Evolutionary conservation across 2,888 invertebrate species (phyloP).

Genomic region (Cylindroiulus punctatus): DNA sequence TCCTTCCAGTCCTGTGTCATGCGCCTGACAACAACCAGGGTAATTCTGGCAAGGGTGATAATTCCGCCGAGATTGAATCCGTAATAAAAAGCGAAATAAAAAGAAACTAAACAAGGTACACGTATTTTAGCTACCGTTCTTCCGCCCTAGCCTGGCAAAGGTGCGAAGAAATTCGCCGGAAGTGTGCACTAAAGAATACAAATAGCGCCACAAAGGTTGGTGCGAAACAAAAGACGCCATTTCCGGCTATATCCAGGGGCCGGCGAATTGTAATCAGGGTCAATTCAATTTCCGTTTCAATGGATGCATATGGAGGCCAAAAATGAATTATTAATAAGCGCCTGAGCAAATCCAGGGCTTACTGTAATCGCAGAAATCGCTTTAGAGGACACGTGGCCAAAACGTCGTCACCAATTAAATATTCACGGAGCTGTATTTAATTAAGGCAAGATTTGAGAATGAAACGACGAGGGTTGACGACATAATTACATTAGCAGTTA

Average conservation of each 20-base stretch:
- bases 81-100: background rate
- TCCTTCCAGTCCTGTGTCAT: no score
- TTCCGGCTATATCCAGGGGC: background rate
- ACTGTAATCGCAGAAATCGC: background rate
- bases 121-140: background rate
- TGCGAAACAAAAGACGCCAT: background rate
- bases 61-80: background rate
- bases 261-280: background rate
- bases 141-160: background rate
- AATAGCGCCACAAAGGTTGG: background rate
- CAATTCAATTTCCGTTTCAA: background rate
- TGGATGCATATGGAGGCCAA: background rate
- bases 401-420: background rate
- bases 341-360: background rate
- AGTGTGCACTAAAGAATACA: slow-evolving; percentile 12
- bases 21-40: no score
- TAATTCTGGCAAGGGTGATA: no score
- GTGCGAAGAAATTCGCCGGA: background rate
- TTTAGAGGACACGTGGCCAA: background rate
- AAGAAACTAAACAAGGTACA: background rate
- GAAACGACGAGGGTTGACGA: background rate
- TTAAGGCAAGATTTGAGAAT: background rate
- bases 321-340: background rate
- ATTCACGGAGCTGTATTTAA: slow-evolving; percentile 13
- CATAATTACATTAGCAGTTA: slow-evolving; percentile 27